Evolutionary conservation across 2,113 vertebrate species (phyloP).

Genomic region (Falco punctatus): DNA sequence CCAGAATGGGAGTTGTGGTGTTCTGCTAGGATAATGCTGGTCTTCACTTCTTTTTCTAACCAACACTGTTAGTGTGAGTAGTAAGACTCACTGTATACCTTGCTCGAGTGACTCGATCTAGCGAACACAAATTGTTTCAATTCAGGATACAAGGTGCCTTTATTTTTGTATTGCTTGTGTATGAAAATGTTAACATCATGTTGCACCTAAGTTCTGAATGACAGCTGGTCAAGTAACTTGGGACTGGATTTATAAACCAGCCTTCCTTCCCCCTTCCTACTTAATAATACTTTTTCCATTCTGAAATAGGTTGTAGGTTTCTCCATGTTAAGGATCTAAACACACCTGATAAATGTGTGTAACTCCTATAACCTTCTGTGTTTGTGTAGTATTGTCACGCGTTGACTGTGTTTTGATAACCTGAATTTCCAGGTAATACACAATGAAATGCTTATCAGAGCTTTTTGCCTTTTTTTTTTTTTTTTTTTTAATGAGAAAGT

Average conservation of each 20-base stretch:
- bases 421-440: neutral
- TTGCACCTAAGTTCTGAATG: neutral
- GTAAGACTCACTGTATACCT: rapidly evolving
- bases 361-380: neutral
- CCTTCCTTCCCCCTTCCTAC: neutral
- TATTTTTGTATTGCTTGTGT: neutral
- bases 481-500: neutral
- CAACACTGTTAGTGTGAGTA: rapidly evolving
- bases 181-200: neutral
- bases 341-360: neutral
- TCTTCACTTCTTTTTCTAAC: neutral
- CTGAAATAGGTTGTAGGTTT: neutral
- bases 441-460: neutral
- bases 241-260: neutral
- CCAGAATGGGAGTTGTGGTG: neutral
- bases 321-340: neutral
- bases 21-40: rapidly evolving
- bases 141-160: neutral
- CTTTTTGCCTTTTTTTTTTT: neutral
- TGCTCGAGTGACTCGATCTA: neutral
- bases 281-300: neutral
- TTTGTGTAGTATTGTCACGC: neutral
- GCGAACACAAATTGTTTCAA: neutral
- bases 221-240: neutral
- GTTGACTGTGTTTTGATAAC: neutral